Base-by-base conservation (phyloP, 2,797 vertebrate genomes). In the Leptatherina wallacei region DNA sequence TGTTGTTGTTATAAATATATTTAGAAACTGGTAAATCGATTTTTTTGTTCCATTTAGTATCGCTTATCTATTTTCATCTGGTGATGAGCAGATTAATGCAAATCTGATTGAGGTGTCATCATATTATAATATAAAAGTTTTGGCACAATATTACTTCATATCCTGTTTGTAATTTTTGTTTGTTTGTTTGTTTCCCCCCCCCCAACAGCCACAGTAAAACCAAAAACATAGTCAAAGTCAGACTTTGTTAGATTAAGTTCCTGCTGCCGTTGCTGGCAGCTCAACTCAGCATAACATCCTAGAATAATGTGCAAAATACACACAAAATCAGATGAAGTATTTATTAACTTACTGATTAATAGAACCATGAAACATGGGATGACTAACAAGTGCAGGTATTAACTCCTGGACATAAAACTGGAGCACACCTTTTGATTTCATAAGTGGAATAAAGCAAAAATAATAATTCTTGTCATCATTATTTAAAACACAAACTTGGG, bases 401-500 rank as follows among this genome's bases (percentile, higher is more conserved):
- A 27, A 22, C 54, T 20, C 18, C 49, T 54, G 60, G 2, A 7
- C 49, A 27, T 27, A 61, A 74, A 71, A 62, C 63, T 70, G 36
- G 35, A 77, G 69, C 66, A 69, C 71, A 63, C 14, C 33, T 35
- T 33, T n/a, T 40, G 67, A 20, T 24, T 51, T 54, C 61, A 83
- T 55, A 65, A 76, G 69, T 71, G 68, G 36, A 18, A 65, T 49
- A 61, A 66, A 80, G 64, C 64, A 73, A 77, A 82, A 70, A 71
- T 68, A 27, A 33, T 47, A 69, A 55, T 69, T 71, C 85, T 87
- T 74, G 70, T 84, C 69, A 85, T 78, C 69, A 63, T 75, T 69
- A 83, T 84, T 83, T 80, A 82, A 80, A 80, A 81, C 79, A 61
- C 61, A 77, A 81, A 81, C 75, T 69, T 10, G 52, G 62, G 9